A percentile compares a stretch with the other conserved stretches of the same genome.
phyloP scores from a whole-genome alignment of 2,797 vertebrate genomes.

The Melanotaenia trifasciata region DNA sequence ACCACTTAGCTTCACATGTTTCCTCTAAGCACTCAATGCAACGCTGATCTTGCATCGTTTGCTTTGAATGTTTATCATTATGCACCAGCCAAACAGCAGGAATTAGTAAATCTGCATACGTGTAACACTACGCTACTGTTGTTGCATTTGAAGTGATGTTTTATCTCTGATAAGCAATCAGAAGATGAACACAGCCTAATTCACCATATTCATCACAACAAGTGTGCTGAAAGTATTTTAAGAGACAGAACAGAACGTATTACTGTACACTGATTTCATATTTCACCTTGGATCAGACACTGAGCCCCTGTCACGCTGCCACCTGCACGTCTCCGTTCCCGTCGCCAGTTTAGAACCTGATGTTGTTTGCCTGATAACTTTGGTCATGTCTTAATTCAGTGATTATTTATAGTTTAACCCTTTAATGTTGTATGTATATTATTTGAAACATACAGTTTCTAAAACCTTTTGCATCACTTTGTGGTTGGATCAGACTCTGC shows the following conservation, averaged over 20 bases:
- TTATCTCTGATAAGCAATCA: conserved; percentile 21
- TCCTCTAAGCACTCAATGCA: conserved; percentile 47
- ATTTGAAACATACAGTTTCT: no score
- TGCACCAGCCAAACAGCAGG: conserved; percentile 54
- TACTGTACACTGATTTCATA: background rate
- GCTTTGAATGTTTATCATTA: conserved; percentile 30
- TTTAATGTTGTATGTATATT: no score
- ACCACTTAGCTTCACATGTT: conserved; percentile 41
- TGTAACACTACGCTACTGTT: conserved; percentile 17
- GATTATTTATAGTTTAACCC: background rate
- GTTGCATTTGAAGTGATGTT: conserved; percentile 36
- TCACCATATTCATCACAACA: background rate
- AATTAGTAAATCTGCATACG: conserved; percentile 66
- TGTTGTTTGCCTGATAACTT: background rate
- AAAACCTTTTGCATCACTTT: no score
- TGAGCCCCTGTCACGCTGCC: background rate
- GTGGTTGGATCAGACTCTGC: no score
- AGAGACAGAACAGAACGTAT: background rate
- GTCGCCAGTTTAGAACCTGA: background rate
- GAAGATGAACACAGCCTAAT: conserved; percentile 23
- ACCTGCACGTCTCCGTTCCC: background rate
- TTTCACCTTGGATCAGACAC: conserved; percentile 1
- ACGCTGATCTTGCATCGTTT: conserved; percentile 52
- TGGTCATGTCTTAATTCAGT: background rate
- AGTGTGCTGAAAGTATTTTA: conserved; percentile 4